Conservation (phyloP, 92 coral and sea anemone species). For the Epizoanthus rinbou region DNA sequence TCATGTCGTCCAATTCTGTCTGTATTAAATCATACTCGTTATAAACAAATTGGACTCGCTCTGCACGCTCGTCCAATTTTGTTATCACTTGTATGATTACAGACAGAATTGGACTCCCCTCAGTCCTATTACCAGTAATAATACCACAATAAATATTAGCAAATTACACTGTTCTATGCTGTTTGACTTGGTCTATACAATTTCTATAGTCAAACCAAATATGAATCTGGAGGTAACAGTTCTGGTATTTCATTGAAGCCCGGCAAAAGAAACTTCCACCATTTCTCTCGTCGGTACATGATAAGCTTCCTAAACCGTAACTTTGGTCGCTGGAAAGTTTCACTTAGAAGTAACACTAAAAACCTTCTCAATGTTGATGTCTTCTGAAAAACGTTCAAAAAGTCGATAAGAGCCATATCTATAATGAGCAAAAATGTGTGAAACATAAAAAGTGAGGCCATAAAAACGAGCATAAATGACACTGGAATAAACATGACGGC, state of each 20-base stretch:
- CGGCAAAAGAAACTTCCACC: slow-evolving; percentile 90
- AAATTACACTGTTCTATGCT: too few species aligned
- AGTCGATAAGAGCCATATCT: slow-evolving; percentile 87
- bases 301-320: slow-evolving; percentile 67
- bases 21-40: too few species aligned
- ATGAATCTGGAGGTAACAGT: slow-evolving; percentile 64
- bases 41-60: too few species aligned
- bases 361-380: slow-evolving; percentile 51
- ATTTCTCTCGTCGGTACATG: slow-evolving; percentile 56
- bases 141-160: too few species aligned
- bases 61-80: too few species aligned
- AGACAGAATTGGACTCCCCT: too few species aligned
- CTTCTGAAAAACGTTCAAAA: slow-evolving; percentile 72
- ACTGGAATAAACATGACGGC: slow-evolving; percentile 90
- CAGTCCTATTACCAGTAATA: too few species aligned
- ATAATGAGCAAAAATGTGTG: slow-evolving; percentile 76
- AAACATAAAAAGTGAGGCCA: slow-evolving; percentile 56
- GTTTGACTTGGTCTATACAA: background rate
- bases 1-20: too few species aligned
- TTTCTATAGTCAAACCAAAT: slow-evolving; percentile 52
- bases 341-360: slow-evolving; percentile 51
- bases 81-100: too few species aligned
- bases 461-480: slow-evolving; percentile 74
- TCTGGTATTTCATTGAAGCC: slow-evolving; percentile 68
- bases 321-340: slow-evolving; percentile 65